These are phyloP conservation scores for Steatornis caripensis DNA, from an alignment of 2,113 vertebrate species.

Conservation along the genomic window DNA sequence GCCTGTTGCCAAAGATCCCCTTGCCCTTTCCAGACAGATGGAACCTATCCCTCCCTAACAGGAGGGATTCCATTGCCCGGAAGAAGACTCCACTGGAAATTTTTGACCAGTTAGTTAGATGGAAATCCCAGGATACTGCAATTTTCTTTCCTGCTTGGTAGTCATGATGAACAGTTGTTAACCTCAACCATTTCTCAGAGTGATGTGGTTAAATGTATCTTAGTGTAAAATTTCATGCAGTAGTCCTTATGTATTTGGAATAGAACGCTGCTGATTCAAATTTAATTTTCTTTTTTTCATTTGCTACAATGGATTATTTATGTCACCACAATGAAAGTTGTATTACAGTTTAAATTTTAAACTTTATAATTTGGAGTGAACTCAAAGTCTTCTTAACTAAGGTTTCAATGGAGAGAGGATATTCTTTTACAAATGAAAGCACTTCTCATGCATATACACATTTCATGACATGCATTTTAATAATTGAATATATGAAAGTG, in stretches of 20 bases:
- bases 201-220: background rate
- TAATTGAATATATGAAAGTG: background rate
- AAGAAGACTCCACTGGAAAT: background rate
- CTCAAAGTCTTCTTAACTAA: background rate
- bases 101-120: background rate
- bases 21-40: too few relatives aligned
- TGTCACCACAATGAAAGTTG: background rate
- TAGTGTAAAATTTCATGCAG: background rate
- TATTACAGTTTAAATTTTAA: background rate
- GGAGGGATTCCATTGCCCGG: too few relatives aligned
- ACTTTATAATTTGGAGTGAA: background rate
- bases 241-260: background rate
- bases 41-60: too few relatives aligned
- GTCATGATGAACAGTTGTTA: background rate
- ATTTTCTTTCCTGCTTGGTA: background rate
- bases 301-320: background rate
- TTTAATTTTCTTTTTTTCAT: background rate
- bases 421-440: background rate
- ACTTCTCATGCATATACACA: background rate
- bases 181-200: background rate
- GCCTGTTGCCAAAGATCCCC: too few relatives aligned
- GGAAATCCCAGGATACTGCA: background rate
- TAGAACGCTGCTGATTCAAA: background rate
- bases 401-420: background rate
- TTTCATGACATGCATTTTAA: background rate